Evolutionary conservation across 2,113 vertebrate genomes (phyloP).

Genomic region (Peucedramus taeniatus): DNA sequence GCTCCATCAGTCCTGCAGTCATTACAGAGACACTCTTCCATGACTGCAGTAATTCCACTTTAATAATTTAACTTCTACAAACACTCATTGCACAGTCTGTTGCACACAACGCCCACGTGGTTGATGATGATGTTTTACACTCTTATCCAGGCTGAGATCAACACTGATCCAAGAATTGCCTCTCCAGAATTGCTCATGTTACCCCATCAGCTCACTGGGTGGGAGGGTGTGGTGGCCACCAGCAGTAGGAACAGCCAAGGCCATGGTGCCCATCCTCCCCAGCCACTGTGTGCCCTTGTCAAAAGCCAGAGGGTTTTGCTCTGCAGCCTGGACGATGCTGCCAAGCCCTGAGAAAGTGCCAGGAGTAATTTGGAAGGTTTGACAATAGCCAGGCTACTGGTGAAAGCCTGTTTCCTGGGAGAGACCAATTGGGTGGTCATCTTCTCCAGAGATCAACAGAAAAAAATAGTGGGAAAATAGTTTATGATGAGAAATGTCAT

Average conservation of each 20-base stretch:
- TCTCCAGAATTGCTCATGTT: rapidly evolving
- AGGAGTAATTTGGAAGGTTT: background rate
- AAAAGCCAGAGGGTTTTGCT: background rate
- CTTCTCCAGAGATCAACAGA: background rate
- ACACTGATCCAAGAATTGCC: background rate
- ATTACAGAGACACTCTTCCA: background rate
- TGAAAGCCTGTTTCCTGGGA: background rate
- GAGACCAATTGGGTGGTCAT: background rate
- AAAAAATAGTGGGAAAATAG: background rate
- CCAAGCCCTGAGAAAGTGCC: background rate
- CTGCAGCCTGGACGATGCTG: background rate
- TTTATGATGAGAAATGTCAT: background rate
- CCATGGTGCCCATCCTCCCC: rapidly evolving
- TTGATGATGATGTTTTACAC: background rate
- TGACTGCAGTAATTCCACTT: background rate
- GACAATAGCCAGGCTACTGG: background rate
- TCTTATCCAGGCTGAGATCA: background rate
- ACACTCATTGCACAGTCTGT: background rate
- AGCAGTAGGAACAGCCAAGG: background rate
- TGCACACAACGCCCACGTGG: rapidly evolving
- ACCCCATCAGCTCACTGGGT: rapidly evolving
- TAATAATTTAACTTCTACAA: background rate
- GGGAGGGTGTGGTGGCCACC: background rate
- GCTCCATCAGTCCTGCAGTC: background rate
- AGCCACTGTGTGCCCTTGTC: rapidly evolving